Percentiles rank a stretch among this genome's conserved stretches.
These are phyloP conservation scores for Ceratoteleas bidentatus DNA, from an alignment of 1,140 invertebrate genomes.

Conservation along the genomic window DNA sequence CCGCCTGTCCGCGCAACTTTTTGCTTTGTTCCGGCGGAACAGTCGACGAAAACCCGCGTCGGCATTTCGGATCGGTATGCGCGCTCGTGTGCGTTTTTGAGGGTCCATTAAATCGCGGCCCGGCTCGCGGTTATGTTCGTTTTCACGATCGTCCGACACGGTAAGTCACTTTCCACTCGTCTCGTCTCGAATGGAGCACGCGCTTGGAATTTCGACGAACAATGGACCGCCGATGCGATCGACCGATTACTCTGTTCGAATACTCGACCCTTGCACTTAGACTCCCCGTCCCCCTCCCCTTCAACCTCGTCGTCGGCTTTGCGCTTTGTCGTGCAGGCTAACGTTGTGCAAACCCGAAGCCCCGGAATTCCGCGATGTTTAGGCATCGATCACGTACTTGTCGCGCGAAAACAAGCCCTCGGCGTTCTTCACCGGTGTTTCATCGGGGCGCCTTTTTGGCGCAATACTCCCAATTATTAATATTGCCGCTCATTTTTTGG, in stretches of 20 bases:
- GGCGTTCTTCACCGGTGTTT: constrained; percentile 42
- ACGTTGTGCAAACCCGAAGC: constrained; percentile 47
- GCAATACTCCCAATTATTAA: neutral
- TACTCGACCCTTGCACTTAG: constrained; percentile 63
- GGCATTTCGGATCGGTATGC: constrained; percentile 14
- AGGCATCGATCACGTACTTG: constrained; percentile 53
- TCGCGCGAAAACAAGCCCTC: constrained; percentile 24
- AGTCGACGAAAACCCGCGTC: neutral
- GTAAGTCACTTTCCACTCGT: constrained; percentile 72
- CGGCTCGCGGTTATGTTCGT: constrained; percentile 44
- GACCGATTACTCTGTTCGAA: constrained; percentile 65
- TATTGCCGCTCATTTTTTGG: constrained; percentile 16
- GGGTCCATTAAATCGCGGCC: constrained; percentile 27
- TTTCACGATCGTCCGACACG: constrained; percentile 68
- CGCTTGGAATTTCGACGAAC: constrained; percentile 67
- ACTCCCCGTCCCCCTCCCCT: constrained; percentile 5
- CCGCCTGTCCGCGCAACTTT: too few species aligned
- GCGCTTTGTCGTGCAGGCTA: constrained; percentile 48
- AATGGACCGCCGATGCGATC: constrained; percentile 64
- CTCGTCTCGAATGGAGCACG: constrained; percentile 53
- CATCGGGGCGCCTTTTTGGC: constrained; percentile 1
- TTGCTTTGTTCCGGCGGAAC: too few species aligned
- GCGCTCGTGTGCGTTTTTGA: constrained; percentile 15
- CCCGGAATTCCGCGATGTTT: constrained; percentile 53
- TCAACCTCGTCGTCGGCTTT: constrained; percentile 20